Base-by-base conservation (phyloP, 37 sponge, comb jelly and placozoan genomes). In the Aplysina aerophoba region DNA sequence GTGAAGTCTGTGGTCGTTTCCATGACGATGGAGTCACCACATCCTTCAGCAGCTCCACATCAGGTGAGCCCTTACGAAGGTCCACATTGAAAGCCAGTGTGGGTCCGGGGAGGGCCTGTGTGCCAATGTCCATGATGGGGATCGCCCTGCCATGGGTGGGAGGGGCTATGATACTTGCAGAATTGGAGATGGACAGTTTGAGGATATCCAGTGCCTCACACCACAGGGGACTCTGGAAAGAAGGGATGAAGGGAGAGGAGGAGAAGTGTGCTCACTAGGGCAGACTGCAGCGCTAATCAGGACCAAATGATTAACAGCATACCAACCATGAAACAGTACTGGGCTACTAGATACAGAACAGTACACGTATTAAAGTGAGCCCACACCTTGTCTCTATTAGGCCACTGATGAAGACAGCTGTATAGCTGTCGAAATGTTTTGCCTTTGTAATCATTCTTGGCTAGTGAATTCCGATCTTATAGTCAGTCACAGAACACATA, bases 61-160 rank as follows among this genome's bases (percentile, higher is more conserved):
- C 93, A 73, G 24, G 27, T 59, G 93, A 92, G 3, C 80, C 79
- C 56, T 66, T 78, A 21, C 77, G 57, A 0, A 95, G 82, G 71
- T 91, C 86, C 83, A 92, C 78, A 21, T 80, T 55, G 84, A 95
- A 95, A 74, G 85, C 73, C 40, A 95, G 86, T 41, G 92, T 95
- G 33, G 95, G 95, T 6, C 95, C 95, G 34, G 95, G 95, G 28
- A 95, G 94, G 36, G 86, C 81, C 79, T 91, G 91, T n/a, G 83
- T 69, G 40, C 90, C 93, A 0, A 89, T 80, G 62, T 92, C 93
- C 1, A 89, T 88, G 65, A 85, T 60, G 16, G 93, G 93, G 0
- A 89, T 65, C 73, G 86, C 84, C 34, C 24, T 15, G 15, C 28
- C 30, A n/a, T 83, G 61, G 38, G 89, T 92, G 39, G 93, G 86